Evolutionary conservation across 2,113 vertebrate genomes (phyloP).

Genomic region (Megatriorchis doriae): DNA sequence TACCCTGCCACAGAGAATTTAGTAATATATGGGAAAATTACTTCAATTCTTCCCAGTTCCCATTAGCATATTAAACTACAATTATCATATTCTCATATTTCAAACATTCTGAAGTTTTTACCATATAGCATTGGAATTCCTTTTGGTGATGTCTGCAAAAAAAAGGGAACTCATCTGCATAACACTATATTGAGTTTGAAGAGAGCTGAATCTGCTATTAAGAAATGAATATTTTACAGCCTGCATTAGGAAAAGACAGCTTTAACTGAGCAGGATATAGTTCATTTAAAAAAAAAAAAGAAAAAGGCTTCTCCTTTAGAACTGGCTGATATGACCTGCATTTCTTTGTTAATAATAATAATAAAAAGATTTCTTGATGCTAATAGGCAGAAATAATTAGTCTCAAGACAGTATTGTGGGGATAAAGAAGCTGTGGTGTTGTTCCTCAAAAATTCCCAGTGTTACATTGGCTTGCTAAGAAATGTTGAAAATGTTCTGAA

Average conservation of each 20-base stretch:
- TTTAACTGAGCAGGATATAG: not conserved
- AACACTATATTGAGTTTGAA: not conserved
- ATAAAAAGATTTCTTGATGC: not conserved
- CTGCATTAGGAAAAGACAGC: not conserved
- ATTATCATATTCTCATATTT: constrained; percentile 48
- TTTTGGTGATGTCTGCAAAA: not conserved
- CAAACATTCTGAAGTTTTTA: constrained; percentile 14
- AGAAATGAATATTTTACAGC: not conserved
- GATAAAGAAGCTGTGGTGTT: not conserved
- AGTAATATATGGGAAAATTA: constrained; percentile 39
- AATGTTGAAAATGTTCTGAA: not conserved
- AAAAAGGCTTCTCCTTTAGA: not conserved
- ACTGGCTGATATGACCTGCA: not conserved
- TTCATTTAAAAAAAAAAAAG: not conserved
- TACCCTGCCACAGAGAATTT: not conserved
- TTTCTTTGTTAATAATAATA: not conserved
- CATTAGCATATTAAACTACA: constrained; percentile 52
- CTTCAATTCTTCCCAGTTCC: constrained; percentile 25
- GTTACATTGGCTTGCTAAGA: not conserved
- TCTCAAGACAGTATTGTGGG: not conserved
- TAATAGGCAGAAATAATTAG: not conserved
- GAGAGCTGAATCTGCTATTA: not conserved
- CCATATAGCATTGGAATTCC: not conserved
- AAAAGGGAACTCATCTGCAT: not conserved
- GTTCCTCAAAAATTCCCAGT: not conserved